These are phyloP conservation scores for Dermatophagoides farinae DNA, from an alignment of 1,140 invertebrate species.

Conservation along the genomic window DNA sequence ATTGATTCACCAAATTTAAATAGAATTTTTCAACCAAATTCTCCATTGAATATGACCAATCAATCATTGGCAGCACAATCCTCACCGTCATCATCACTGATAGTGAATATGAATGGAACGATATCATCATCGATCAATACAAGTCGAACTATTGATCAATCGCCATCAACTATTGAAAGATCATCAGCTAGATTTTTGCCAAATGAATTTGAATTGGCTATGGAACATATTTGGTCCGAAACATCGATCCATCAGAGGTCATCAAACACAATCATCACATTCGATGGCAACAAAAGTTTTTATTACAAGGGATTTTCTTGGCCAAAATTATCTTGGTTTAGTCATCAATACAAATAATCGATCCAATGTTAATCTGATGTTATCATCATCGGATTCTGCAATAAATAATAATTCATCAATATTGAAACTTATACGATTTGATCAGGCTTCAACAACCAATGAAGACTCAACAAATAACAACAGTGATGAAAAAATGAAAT, in stretches of 20 bases:
- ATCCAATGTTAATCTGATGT: neutral
- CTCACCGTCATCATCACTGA: no score
- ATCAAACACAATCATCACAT: constrained; percentile 16
- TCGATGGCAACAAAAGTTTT: constrained; percentile 51
- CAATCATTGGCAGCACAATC: no score
- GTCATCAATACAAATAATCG: constrained; percentile 38
- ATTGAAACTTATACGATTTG: constrained; percentile 40
- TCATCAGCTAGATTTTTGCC: no score
- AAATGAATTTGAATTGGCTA: constrained; percentile 39
- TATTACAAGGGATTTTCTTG: constrained; percentile 54
- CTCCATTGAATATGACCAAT: neutral
- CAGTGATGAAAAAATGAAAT: neutral
- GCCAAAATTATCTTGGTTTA: constrained; percentile 62
- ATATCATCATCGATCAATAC: no score
- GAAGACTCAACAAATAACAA: neutral
- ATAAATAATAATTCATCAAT: constrained; percentile 24
- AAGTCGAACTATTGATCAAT: no score
- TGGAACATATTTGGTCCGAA: constrained; percentile 73
- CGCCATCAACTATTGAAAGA: no score
- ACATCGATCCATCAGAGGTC: constrained; percentile 10
- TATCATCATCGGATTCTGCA: constrained; percentile 23
- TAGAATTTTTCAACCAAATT: neutral
- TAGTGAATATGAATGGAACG: no score
- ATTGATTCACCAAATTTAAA: neutral
- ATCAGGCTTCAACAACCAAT: constrained; percentile 33